These are phyloP conservation scores for Julus scandinavius DNA, from an alignment of 2,888 invertebrate genomes.

Conservation along the genomic window DNA sequence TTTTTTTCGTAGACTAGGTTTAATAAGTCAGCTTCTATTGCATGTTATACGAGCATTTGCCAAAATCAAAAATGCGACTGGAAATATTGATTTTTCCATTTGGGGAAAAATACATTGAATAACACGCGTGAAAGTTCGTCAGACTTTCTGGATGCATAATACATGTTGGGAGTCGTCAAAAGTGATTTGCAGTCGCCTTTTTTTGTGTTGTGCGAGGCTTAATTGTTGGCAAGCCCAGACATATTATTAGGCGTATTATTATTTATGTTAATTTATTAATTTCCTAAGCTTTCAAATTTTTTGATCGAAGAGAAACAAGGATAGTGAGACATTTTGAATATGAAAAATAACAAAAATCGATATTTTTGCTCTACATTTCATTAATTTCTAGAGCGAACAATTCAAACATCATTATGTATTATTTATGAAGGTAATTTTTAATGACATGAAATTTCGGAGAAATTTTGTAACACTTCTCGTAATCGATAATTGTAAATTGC, in stretches of 20 bases:
- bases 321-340: not conserved
- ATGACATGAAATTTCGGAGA: too few relatives aligned
- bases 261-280: not conserved
- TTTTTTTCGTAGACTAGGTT: not conserved
- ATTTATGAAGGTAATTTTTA: too few relatives aligned
- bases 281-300: not conserved
- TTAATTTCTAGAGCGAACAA: too few relatives aligned
- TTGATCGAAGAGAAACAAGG: not conserved
- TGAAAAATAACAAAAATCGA: not conserved
- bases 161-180: not conserved
- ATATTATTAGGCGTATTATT: conserved; percentile 6
- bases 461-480: too few relatives aligned
- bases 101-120: not conserved
- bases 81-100: not conserved
- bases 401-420: too few relatives aligned
- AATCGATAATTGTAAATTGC: too few relatives aligned
- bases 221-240: conserved; percentile 4
- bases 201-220: not conserved
- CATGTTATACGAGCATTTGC: not conserved
- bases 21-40: not conserved
- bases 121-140: not conserved
- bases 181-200: conserved; percentile 28
- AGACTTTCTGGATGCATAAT: conserved; percentile 36
- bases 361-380: too few relatives aligned
- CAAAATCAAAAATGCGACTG: conserved; percentile 31